These are phyloP conservation scores for Leuciscus idus DNA, from an alignment of 2,113 vertebrate genomes.

Conservation along the genomic window DNA sequence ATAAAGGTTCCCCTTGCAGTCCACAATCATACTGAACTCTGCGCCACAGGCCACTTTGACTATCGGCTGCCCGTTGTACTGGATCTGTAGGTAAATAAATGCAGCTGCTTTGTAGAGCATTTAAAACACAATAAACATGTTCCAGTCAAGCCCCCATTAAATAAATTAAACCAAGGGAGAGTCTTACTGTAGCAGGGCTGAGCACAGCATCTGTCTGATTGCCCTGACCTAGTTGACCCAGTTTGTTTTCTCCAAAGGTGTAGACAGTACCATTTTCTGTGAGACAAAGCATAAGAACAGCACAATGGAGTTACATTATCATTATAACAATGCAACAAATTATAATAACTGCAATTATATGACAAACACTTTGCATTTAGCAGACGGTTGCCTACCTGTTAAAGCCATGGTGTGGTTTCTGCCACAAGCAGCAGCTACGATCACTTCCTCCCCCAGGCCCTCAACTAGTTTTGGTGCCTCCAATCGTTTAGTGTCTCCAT, in stretches of 20 bases:
- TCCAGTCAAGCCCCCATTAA: neutral
- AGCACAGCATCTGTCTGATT: conserved; percentile 94
- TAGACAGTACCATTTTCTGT: conserved; percentile 86
- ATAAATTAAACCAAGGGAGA: neutral
- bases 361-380: neutral
- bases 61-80: conserved; percentile 95
- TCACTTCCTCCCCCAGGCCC: conserved; percentile 79
- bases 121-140: neutral
- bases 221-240: conserved; percentile 93
- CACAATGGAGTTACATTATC: neutral
- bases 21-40: conserved; percentile 97
- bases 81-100: conserved; percentile 76
- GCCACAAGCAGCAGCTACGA: conserved; percentile 89
- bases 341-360: neutral
- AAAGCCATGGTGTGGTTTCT: conserved; percentile 93
- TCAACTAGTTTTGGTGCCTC: conserved; percentile 90
- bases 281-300: conserved; percentile 19
- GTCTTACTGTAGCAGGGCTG: conserved; percentile 85
- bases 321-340: neutral
- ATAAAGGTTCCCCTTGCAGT: conserved; percentile 97
- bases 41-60: conserved; percentile 95
- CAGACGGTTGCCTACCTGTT: conserved; percentile 78
- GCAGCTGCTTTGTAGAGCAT: neutral
- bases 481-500: conserved; percentile 92
- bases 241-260: conserved; percentile 95